Evolutionary conservation across 2,888 invertebrate genomes (phyloP), one percentile per base, ranked within the genome.

Genomic region (Agrenia bidenticulata): DNA sequence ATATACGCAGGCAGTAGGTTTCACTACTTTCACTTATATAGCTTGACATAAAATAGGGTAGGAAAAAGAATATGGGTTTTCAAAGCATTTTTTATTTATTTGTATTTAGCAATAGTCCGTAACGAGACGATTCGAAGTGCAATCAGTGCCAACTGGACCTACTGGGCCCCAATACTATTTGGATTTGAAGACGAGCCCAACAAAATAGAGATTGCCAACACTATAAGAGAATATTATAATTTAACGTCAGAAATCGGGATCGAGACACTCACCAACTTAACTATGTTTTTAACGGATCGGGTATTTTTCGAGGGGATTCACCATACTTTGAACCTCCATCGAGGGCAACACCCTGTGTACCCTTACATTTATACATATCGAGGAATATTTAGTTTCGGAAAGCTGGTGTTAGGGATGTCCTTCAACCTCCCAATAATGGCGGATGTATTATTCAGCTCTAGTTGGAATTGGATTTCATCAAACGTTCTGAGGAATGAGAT

Each of bases 371-470:
- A 66, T 37, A 57, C 64, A 0, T 72, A 71, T 37, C 54, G 69
- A 57, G 72, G 74, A 32, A 54, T 51, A 32, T 72, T 69, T 55
- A 68, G 70, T 15, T 69, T 73, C 57, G 73, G 70, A 7, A 63
- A 63, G 39, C 19, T 70, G n/a, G 23, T 68, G 4, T 65, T 70
- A 17, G 67, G 69, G 26, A 63, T 73, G 69, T 60, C 70, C 1
- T 63, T 64, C 27, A 41, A 58, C 4, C 55, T 70, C n/a, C 66
- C 66, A 5, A 45, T 59, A 1, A 42, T 62, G 41, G 67, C 67
- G 37, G 70, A 70, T 41, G 42, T 70, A 13, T 53, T 60, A 15
- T 54, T 66, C 1, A 64, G 61, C 19, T 41, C 63, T 39, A 64
- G 62, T n/a, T 62, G 63, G 67, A 56, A 56, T 5, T 67, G 64